A percentile compares a stretch with the other conserved stretches of the same genome.
These are phyloP conservation scores for Geopemphigus sp. DNA, from an alignment of 1,140 invertebrate species.

Conservation along the genomic window DNA sequence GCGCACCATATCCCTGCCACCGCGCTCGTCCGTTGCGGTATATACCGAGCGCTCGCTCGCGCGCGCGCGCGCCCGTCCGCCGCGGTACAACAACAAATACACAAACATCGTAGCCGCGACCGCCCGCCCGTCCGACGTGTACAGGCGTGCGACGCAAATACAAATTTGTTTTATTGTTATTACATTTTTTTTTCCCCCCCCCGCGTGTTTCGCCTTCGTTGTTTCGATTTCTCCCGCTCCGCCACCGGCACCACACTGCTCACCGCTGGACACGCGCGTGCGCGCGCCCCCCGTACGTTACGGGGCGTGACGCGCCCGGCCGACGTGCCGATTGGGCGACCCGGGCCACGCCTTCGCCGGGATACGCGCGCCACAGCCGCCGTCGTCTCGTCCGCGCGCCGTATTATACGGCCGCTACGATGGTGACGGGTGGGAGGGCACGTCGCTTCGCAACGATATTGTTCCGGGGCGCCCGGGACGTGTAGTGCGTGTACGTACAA, in stretches of 20 bases:
- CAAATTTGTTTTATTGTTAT: conserved; percentile 49
- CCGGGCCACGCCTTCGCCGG: not conserved
- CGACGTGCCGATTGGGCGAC: conserved; percentile 6
- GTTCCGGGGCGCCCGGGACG: not conserved
- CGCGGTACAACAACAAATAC: conserved; percentile 49
- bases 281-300: conserved; percentile 13
- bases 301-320: conserved; percentile 18
- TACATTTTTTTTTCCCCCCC: not conserved
- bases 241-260: not conserved
- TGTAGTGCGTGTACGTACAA: no score
- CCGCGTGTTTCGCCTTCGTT: not conserved
- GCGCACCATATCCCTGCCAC: no score
- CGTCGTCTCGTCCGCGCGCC: not conserved
- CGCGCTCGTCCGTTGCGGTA: not conserved
- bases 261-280: not conserved
- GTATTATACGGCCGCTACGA: not conserved
- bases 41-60: not conserved
- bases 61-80: not conserved
- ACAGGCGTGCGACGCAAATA: conserved; percentile 29
- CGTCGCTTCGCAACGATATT: no score
- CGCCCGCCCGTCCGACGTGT: not conserved
- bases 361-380: not conserved
- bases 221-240: conserved; percentile 22
- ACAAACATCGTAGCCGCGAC: conserved; percentile 36
- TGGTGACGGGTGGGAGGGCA: not conserved